phyloP scores from a whole-genome alignment of 2,888 invertebrate species.

The Latrodectus elegans region DNA sequence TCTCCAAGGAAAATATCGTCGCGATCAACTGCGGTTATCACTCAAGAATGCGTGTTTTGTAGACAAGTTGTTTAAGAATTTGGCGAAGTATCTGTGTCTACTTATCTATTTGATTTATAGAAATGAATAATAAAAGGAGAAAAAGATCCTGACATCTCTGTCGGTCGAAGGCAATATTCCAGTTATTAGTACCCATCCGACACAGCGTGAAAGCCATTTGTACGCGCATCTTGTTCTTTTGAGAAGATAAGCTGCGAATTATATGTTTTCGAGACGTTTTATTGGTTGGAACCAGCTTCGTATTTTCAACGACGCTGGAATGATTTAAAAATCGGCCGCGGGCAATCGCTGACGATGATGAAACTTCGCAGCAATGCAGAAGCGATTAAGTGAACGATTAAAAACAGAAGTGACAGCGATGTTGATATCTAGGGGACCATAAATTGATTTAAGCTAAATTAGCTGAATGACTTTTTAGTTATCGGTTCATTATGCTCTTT shows the following conservation, averaged over 20 bases:
- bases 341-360: not conserved
- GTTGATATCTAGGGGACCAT: no score
- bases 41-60: conserved; percentile 24
- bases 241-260: conserved; percentile 34
- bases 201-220: conserved; percentile 31
- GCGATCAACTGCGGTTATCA: conserved; percentile 6
- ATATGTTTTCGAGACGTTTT: conserved; percentile 28
- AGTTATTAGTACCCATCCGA: conserved; percentile 38
- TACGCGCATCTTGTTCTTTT: conserved; percentile 12
- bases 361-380: no score
- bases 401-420: no score
- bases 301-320: conserved; percentile 24
- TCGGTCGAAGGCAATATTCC: conserved; percentile 1
- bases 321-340: conserved; percentile 15
- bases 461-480: no score
- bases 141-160: not conserved
- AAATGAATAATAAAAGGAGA: conserved; percentile 9
- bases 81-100: conserved; percentile 17
- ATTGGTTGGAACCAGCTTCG: conserved; percentile 18
- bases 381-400: no score
- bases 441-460: no score
- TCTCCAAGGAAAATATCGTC: not conserved
- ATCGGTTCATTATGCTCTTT: no score
- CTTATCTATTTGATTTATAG: conserved; percentile 51
- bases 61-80: conserved; percentile 38